Conservation (phyloP, 2,113 vertebrate species). For the Mugil cephalus region DNA sequence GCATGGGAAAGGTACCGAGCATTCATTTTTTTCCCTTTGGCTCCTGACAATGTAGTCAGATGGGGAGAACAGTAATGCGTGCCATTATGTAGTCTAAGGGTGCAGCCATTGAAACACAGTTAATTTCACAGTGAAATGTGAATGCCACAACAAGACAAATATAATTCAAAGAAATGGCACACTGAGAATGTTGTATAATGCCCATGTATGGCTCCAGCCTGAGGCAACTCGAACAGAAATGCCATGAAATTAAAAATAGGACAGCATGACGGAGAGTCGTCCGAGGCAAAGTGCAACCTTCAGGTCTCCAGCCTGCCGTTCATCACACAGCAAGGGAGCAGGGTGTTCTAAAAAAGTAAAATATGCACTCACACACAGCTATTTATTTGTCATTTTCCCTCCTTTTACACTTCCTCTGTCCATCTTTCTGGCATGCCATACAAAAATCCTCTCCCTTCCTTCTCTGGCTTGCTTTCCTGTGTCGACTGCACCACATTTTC, state of each 20-base stretch:
- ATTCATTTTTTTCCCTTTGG: conserved; percentile 38
- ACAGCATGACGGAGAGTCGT: conserved; percentile 82
- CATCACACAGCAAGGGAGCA: conserved; percentile 67
- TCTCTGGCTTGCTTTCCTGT: conserved; percentile 58
- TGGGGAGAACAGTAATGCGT: conserved; percentile 77
- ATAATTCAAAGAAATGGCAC: conserved; percentile 83
- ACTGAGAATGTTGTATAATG: conserved; percentile 78
- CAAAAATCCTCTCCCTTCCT: conserved; percentile 48
- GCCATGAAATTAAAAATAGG: conserved; percentile 86
- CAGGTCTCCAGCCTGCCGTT: conserved; percentile 72
- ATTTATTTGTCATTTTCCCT: conserved; percentile 72
- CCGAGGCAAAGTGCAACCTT: conserved; percentile 79
- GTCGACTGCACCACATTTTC: conserved; percentile 65
- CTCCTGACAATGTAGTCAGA: conserved; percentile 69
- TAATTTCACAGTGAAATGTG: conserved; percentile 84
- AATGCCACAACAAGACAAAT: conserved; percentile 82
- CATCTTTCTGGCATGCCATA: conserved; percentile 64
- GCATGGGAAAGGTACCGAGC: conserved; percentile 67
- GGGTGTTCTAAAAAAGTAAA: conserved; percentile 62
- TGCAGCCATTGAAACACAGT: conserved; percentile 83
- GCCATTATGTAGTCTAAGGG: conserved; percentile 80
- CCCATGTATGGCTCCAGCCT: conserved; percentile 75
- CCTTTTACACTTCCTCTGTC: conserved; percentile 59
- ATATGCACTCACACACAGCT: conserved; percentile 55
- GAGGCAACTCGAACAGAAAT: conserved; percentile 80